Conservation (phyloP, 1,140 invertebrate genomes). For the Drosophila watanabei region DNA sequence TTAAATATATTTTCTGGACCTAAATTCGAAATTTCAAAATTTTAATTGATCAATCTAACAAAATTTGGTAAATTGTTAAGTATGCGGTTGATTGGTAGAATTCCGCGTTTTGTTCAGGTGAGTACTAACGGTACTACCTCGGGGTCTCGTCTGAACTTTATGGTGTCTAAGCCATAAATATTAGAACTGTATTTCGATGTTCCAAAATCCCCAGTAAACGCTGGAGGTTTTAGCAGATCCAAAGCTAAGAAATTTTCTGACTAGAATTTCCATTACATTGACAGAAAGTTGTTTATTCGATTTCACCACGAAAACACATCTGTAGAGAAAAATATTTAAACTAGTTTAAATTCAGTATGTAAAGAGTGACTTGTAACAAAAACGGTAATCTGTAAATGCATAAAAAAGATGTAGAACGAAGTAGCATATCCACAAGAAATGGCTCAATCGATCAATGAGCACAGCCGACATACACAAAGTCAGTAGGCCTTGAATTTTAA, state of each 20-base stretch:
- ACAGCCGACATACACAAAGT: too few relatives aligned
- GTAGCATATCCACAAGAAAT: too few relatives aligned
- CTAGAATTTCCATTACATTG: too few relatives aligned
- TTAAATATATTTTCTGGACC: neutral
- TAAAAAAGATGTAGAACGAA: too few relatives aligned
- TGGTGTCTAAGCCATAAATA: neutral
- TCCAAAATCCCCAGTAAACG: neutral
- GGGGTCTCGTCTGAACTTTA: neutral
- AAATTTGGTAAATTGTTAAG: neutral
- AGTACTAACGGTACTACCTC: neutral
- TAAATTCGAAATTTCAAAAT: slow-evolving; percentile 29
- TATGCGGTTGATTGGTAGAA: slow-evolving; percentile 62
- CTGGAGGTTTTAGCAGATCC: neutral
- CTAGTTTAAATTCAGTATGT: too few relatives aligned
- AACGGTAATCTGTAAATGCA: too few relatives aligned
- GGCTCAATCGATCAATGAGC: too few relatives aligned
- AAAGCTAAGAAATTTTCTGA: neutral
- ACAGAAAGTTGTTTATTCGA: too few relatives aligned
- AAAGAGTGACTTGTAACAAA: too few relatives aligned
- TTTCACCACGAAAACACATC: too few relatives aligned
- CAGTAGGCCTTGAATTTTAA: slow-evolving; percentile 17
- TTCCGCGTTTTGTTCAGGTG: slow-evolving; percentile 45
- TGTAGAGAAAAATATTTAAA: too few relatives aligned
- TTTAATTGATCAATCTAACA: neutral
- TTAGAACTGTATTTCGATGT: neutral